phyloP scores from a whole-genome alignment of 2,888 invertebrate species.

The Drosophila gaucha region DNA sequence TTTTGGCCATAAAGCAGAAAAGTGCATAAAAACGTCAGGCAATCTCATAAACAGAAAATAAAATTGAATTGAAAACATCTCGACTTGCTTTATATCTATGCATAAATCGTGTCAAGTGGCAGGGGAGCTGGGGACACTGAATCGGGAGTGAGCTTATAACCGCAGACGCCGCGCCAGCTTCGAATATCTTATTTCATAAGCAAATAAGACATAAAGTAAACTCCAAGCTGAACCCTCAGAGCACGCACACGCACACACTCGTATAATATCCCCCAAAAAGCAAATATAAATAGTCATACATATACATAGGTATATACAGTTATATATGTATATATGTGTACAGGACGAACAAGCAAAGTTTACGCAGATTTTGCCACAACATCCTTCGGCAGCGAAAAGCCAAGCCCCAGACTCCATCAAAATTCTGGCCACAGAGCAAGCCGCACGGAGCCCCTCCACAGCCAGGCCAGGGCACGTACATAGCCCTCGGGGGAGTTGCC shows the following conservation, averaged over 20 bases:
- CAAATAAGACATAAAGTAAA: constrained; percentile 78
- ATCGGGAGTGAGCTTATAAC: constrained; percentile 15
- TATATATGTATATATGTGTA: constrained; percentile 9
- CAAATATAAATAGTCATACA: constrained; percentile 43
- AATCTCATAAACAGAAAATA: constrained; percentile 79
- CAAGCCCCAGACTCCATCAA: constrained; percentile 69
- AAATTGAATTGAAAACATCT: constrained; percentile 59
- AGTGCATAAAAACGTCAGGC: constrained; percentile 73
- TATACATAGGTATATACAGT: constrained; percentile 5
- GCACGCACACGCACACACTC: constrained; percentile 38
- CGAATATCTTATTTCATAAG: constrained; percentile 78
- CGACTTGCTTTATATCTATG: constrained; percentile 44
- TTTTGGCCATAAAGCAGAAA: constrained; percentile 53
- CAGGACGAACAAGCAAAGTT: constrained; percentile 58
- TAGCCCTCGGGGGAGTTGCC: constrained; percentile 56
- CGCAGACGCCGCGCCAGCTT: constrained; percentile 35
- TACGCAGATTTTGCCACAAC: constrained; percentile 77
- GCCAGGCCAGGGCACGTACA: constrained; percentile 31
- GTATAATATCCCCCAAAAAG: constrained; percentile 26
- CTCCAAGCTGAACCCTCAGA: constrained; percentile 50
- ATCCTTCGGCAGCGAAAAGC: constrained; percentile 59
- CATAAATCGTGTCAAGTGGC: constrained; percentile 57
- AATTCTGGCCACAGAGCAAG: constrained; percentile 81
- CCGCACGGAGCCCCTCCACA: constrained; percentile 28
- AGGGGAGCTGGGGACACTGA: constrained; percentile 1